Conservation (phyloP, 2,797 vertebrate genomes). For the Crax fasciolata region DNA sequence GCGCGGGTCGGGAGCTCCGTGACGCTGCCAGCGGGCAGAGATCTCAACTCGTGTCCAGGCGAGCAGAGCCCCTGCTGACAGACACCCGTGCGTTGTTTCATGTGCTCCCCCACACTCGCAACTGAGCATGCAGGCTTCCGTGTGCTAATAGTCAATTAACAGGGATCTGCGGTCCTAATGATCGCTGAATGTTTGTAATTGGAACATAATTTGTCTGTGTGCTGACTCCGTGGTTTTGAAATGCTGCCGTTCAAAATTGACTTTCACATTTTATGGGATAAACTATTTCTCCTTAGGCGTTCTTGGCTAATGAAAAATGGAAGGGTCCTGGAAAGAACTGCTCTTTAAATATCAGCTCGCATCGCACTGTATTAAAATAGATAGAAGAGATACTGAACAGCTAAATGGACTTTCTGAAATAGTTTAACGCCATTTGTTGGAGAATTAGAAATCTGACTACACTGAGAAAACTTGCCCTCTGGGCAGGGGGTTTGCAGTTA, state of each 20-base stretch:
- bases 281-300: neutral
- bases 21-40: neutral
- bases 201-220: accelerated
- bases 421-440: neutral
- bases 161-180: neutral
- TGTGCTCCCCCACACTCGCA: accelerated
- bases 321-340: neutral
- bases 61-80: accelerated
- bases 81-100: neutral
- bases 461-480: neutral
- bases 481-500: neutral
- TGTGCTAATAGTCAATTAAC: accelerated
- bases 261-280: neutral
- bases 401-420: slow-evolving; percentile 5
- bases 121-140: neutral
- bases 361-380: neutral
- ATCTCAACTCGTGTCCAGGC: neutral
- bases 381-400: neutral
- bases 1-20: neutral
- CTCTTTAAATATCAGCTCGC: neutral
- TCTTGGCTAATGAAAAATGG: neutral
- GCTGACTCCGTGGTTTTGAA: neutral
- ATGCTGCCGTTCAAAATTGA: neutral
- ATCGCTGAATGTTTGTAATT: neutral
- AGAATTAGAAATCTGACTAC: neutral